Evolutionary conservation across 1,140 invertebrate genomes (phyloP).

Genomic region (Magallana gigas): DNA sequence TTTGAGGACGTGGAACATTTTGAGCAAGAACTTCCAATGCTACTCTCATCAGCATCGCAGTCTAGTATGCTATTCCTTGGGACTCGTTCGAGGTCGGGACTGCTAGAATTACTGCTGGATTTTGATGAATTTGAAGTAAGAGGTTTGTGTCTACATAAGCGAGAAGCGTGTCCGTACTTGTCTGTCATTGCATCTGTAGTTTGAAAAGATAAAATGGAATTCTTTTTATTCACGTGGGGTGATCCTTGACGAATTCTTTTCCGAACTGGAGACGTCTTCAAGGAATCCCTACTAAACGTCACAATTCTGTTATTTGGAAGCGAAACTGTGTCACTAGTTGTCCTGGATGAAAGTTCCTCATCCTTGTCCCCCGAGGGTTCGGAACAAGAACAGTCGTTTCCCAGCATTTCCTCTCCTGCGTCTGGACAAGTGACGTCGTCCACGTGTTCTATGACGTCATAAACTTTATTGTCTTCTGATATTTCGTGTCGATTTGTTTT

Average conservation of each 20-base stretch:
- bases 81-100: background rate
- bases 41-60: slow-evolving; percentile 47
- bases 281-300: background rate
- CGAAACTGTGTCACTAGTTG: background rate
- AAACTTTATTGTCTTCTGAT: background rate
- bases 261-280: background rate
- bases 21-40: slow-evolving; percentile 36
- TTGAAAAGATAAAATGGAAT: background rate
- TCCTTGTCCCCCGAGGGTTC: background rate
- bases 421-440: background rate
- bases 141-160: background rate
- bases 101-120: background rate
- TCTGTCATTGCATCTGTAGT: background rate
- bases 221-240: background rate
- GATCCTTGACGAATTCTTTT: background rate
- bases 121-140: background rate
- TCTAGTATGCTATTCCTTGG: background rate
- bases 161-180: background rate
- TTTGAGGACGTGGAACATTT: slow-evolving; percentile 34
- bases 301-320: background rate
- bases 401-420: background rate
- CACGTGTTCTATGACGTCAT: background rate
- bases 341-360: background rate
- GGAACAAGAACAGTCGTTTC: background rate
- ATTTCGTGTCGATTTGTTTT: background rate